These are phyloP conservation scores for Microtus pennsylvanicus DNA, from an alignment of 2,113 vertebrate species.

Conservation along the genomic window DNA sequence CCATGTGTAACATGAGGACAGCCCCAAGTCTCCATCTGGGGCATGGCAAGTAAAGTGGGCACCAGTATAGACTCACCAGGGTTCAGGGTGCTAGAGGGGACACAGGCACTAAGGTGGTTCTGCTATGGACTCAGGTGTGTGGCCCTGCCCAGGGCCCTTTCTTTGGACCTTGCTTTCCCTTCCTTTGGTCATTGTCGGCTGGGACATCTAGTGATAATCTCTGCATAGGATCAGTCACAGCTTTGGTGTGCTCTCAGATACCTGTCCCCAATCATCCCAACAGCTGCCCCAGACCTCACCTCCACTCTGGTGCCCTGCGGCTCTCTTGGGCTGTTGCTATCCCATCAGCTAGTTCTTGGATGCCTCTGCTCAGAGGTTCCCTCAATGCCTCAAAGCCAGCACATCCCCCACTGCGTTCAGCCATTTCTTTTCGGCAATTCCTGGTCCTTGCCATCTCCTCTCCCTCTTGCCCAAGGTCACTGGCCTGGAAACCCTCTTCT, in stretches of 20 bases:
- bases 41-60: neutral
- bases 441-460: fast-evolving
- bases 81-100: too few species aligned
- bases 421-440: neutral
- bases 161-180: neutral
- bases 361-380: neutral
- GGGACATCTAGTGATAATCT: neutral
- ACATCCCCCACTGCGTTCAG: neutral
- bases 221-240: neutral
- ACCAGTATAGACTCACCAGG: neutral
- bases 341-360: neutral
- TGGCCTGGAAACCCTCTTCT: neutral
- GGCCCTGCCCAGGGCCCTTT: neutral
- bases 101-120: neutral
- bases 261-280: neutral
- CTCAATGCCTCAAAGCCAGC: neutral
- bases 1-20: neutral
- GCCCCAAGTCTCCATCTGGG: neutral
- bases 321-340: neutral
- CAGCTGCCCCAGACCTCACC: neutral
- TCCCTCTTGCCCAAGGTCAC: neutral
- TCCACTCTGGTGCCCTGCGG: fast-evolving
- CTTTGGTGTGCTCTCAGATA: neutral
- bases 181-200: neutral
- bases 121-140: neutral